phyloP scores from a whole-genome alignment of 1,140 invertebrate species.

The Drosophila truncata region DNA sequence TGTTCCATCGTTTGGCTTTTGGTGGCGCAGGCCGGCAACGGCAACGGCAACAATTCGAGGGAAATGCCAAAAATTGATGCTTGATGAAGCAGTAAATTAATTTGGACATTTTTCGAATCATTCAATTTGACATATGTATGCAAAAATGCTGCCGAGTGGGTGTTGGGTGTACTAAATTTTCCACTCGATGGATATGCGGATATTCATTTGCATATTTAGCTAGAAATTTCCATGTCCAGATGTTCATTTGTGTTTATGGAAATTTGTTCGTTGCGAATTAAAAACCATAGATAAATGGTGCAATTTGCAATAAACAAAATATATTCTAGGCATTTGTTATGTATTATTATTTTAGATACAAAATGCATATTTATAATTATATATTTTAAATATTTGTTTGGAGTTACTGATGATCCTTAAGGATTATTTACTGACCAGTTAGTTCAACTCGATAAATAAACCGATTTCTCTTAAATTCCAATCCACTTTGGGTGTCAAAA shows the following conservation, averaged over 20 bases:
- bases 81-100: conserved; percentile 61
- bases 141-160: conserved; percentile 8
- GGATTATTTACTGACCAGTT: background rate
- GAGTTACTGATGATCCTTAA: too few species aligned
- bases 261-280: background rate
- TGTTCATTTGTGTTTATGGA: conserved; percentile 6
- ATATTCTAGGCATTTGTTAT: background rate
- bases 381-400: too few species aligned
- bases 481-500: conserved; percentile 20
- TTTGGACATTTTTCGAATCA: conserved; percentile 50
- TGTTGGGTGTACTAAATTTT: conserved; percentile 16
- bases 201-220: conserved; percentile 43
- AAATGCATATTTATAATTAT: too few species aligned
- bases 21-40: conserved; percentile 14
- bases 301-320: background rate
- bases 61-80: conserved; percentile 48
- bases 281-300: background rate
- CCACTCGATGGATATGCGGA: conserved; percentile 11
- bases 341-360: background rate
- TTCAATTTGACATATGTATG: conserved; percentile 26
- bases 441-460: background rate
- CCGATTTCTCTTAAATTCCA: conserved; percentile 21
- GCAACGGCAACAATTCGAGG: conserved; percentile 34
- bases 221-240: conserved; percentile 4
- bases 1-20: conserved; percentile 14